Base-by-base conservation (phyloP, 2,888 invertebrate genomes). In the Stratiomys singularior region DNA sequence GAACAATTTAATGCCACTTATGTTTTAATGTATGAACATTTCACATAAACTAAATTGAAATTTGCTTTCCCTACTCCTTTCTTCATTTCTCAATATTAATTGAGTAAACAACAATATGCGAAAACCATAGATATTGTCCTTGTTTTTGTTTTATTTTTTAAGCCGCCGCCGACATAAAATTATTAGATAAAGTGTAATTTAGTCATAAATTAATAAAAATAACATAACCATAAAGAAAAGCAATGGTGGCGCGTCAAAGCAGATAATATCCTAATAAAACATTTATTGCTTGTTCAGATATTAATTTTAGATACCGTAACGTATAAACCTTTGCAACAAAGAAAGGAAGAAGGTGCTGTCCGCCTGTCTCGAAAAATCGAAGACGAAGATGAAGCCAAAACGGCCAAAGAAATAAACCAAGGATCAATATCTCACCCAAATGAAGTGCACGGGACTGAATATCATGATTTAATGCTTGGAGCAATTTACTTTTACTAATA, bases 121-220 rank as follows among this genome's bases (percentile, higher is more conserved):
- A 37, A 37, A 37, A 37, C 37, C 37, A 37, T 37, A 37, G 5
- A 37, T 5, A 37, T 37, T 37, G 37, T 37, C 37, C 37, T 37
- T 37, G 37, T 37, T 37, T 37, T 37, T 37, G 9, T 37, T 5
- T 37, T 37, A 37, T 37, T 37, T 37, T 37, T 37, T 9, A 37
- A 37, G 37, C 37, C 37, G 9, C 37, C 3, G 37, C 37, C 3
- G 37, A 37, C 37, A 37, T 3, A 37, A 37, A 37, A 37, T n/a
- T 52, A 52, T 18, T 13, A 15, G 18, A 52, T 18, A 52, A 52
- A 52, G 52, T 52, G 52, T n/a, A 52, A 13, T 52, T n/a, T 52
- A 52, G 52, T 52, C 15, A 52, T 52, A 52, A 18, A 52, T 52
- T 52, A 13, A 52, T 52, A 52, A 52, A 52, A 52, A 52, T 52